A percentile compares a stretch with the other conserved stretches of the same genome.
phyloP scores from a whole-genome alignment of 2,797 vertebrate species.

The Bufotes viridis region DNA sequence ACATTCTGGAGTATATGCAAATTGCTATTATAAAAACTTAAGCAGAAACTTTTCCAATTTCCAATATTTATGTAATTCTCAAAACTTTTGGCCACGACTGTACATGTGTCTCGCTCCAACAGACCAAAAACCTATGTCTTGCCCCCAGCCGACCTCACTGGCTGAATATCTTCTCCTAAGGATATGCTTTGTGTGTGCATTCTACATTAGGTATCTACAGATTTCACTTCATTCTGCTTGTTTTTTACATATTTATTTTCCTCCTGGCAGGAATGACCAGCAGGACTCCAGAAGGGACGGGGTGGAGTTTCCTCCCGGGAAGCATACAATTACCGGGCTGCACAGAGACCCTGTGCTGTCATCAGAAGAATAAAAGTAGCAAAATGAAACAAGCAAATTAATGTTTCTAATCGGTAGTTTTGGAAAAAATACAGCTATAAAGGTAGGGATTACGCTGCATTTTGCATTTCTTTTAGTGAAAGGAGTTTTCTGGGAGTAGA shows the following conservation, averaged over 20 bases:
- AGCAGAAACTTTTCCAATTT: too few relatives aligned
- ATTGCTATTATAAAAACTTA: too few relatives aligned
- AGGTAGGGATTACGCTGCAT: background rate
- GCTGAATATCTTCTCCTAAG: background rate
- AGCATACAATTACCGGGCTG: background rate
- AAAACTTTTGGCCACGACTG: too few relatives aligned
- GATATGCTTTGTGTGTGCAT: background rate
- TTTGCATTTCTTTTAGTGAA: background rate
- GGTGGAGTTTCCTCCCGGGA: slow-evolving; percentile 15
- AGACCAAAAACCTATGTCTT: background rate
- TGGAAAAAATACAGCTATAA: background rate
- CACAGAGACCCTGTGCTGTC: background rate
- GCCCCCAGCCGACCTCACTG: too few relatives aligned
- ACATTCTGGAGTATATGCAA: too few relatives aligned
- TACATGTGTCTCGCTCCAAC: background rate
- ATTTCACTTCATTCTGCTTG: background rate
- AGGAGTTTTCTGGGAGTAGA: too few relatives aligned
- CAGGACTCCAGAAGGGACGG: background rate
- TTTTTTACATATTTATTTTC: background rate
- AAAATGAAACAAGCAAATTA: background rate
- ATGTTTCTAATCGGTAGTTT: background rate
- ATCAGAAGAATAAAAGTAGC: background rate
- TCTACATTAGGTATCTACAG: background rate
- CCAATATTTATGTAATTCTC: too few relatives aligned
- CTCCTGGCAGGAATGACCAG: background rate